These are phyloP conservation scores for Bimastos eiseni DNA, from an alignment of 2,888 invertebrate genomes.

Conservation along the genomic window DNA sequence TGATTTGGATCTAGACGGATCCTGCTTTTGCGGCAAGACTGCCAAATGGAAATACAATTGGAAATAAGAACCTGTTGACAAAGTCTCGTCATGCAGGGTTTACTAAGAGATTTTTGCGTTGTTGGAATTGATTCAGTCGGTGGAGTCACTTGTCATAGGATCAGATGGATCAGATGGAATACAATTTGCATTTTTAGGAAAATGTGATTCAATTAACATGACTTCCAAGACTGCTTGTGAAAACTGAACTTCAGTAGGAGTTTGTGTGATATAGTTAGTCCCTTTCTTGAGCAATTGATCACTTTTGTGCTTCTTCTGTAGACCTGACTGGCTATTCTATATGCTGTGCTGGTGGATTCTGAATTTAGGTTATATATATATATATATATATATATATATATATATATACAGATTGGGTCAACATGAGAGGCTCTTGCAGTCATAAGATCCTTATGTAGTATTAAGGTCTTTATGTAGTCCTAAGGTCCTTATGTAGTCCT, in stretches of 20 bases:
- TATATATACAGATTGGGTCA: neutral
- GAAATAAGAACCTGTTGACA: neutral
- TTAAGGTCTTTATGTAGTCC: neutral
- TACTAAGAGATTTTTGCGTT: neutral
- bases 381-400: neutral
- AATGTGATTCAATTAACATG: neutral
- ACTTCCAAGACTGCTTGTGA: neutral
- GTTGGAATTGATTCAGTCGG: neutral
- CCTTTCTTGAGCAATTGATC: neutral
- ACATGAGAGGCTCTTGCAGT: neutral
- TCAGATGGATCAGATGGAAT: neutral
- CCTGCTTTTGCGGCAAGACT: neutral
- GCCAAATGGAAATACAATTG: neutral
- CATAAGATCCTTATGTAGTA: neutral
- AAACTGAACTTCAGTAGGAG: neutral
- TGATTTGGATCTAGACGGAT: neutral
- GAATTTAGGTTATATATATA: neutral
- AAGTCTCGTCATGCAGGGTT: neutral
- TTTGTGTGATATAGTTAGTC: neutral
- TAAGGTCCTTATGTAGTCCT: neutral
- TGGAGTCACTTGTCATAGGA: neutral
- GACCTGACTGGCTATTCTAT: neutral
- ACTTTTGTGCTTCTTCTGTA: neutral
- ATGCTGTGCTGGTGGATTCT: neutral
- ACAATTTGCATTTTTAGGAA: neutral